phyloP scores from a whole-genome alignment of 2,113 vertebrate species.

The Odocoileus virginianus region DNA sequence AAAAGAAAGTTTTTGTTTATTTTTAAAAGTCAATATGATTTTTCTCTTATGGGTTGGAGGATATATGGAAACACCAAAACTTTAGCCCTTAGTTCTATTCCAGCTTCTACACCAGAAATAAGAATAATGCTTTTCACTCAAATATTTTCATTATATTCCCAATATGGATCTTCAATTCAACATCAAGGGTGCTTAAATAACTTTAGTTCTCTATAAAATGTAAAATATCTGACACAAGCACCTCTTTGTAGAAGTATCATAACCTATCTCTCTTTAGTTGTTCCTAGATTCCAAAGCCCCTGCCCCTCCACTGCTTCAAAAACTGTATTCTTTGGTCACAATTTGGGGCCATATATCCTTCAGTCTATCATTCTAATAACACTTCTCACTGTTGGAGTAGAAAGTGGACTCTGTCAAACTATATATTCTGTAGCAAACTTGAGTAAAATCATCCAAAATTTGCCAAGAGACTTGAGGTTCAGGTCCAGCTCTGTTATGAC shows the following conservation, averaged over 20 bases:
- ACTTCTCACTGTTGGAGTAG: background rate
- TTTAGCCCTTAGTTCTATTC: background rate
- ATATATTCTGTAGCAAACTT: background rate
- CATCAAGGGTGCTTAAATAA: background rate
- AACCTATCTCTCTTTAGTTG: background rate
- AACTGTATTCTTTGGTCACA: background rate
- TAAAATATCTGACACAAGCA: background rate
- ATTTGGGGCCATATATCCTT: background rate
- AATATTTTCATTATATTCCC: background rate
- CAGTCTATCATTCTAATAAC: background rate
- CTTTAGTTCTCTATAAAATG: background rate
- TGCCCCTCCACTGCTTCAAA: background rate
- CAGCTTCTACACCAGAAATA: background rate
- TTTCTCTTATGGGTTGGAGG: background rate
- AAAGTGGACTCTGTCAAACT: background rate
- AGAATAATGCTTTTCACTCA: background rate
- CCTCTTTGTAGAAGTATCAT: background rate
- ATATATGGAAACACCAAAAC: background rate
- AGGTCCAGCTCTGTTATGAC: background rate
- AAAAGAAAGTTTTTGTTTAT: background rate
- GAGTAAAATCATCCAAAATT: background rate
- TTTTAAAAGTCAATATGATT: background rate
- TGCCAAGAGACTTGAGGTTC: background rate
- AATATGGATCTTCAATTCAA: background rate
- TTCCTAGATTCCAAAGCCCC: background rate